These are phyloP conservation scores for Tetragnatha montana DNA, from an alignment of 2,888 invertebrate genomes.

Conservation along the genomic window DNA sequence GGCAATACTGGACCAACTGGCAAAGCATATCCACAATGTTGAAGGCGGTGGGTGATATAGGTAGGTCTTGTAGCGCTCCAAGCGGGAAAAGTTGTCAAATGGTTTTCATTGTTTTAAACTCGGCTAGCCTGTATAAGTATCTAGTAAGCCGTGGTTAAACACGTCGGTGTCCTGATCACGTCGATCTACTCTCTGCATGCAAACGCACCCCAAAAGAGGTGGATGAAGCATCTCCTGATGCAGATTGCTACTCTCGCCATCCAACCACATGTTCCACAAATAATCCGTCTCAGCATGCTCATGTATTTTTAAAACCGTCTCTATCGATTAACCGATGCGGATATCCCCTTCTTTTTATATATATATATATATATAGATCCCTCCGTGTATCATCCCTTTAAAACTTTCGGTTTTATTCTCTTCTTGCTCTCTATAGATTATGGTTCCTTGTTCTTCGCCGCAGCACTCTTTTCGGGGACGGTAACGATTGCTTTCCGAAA, in stretches of 20 bases:
- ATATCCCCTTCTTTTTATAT: conserved; percentile 7
- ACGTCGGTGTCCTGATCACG: too few relatives aligned
- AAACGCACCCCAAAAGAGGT: neutral
- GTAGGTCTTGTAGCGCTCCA: too few relatives aligned
- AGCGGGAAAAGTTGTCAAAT: too few relatives aligned
- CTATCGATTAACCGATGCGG: conserved; percentile 8
- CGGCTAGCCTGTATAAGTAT: too few relatives aligned
- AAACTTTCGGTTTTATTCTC: conserved; percentile 2
- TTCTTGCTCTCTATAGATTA: conserved; percentile 13
- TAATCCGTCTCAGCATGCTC: neutral
- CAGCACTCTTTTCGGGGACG: neutral
- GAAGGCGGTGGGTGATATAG: too few relatives aligned
- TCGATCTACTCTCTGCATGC: too few relatives aligned
- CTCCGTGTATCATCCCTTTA: neutral
- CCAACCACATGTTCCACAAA: neutral
- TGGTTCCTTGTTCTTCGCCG: conserved; percentile 30
- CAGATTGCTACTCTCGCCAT: neutral
- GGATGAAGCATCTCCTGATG: neutral
- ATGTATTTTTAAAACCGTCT: conserved; percentile 22
- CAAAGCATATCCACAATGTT: too few relatives aligned
- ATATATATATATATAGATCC: neutral
- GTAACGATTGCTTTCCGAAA: neutral
- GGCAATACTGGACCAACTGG: too few relatives aligned
- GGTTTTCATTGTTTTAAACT: too few relatives aligned
- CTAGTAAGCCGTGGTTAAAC: too few relatives aligned